Percentiles rank a stretch among this genome's conserved stretches.
These are phyloP conservation scores for Lutraria lutraria DNA, from an alignment of 2,888 invertebrate species.

Conservation along the genomic window DNA sequence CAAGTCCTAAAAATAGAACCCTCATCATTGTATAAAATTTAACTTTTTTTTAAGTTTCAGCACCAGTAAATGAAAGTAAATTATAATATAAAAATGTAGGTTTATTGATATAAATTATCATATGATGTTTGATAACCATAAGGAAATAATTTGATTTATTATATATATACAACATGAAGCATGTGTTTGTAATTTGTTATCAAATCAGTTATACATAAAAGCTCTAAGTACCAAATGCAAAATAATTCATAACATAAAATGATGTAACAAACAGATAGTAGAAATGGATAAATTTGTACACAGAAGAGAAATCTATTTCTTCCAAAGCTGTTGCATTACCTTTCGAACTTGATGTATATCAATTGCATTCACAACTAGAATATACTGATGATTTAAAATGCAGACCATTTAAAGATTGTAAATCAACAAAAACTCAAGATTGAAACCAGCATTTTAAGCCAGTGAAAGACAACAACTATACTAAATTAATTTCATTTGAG, in stretches of 20 bases:
- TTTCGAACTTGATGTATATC: not conserved
- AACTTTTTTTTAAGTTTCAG: not conserved
- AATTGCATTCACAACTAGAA: conserved; percentile 3
- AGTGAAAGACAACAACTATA: not conserved
- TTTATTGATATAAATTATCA: not conserved
- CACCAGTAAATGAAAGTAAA: conserved; percentile 3
- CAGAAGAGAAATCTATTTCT: no score
- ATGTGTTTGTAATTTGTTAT: not conserved
- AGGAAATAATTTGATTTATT: not conserved
- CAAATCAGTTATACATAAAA: not conserved
- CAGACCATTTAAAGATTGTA: not conserved
- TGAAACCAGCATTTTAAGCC: not conserved
- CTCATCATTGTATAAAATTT: not conserved
- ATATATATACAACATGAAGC: not conserved
- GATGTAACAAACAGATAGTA: no score
- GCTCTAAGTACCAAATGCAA: no score
- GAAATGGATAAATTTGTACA: no score
- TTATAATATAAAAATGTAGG: not conserved
- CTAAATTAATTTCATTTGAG: no score
- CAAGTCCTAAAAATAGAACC: not conserved
- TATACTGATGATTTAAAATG: not conserved
- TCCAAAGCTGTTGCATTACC: no score
- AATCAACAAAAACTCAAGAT: not conserved
- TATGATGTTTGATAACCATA: not conserved
- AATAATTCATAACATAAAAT: no score